These are phyloP conservation scores for Hydropsyche tenuis DNA, from an alignment of 1,140 invertebrate genomes.

Conservation along the genomic window DNA sequence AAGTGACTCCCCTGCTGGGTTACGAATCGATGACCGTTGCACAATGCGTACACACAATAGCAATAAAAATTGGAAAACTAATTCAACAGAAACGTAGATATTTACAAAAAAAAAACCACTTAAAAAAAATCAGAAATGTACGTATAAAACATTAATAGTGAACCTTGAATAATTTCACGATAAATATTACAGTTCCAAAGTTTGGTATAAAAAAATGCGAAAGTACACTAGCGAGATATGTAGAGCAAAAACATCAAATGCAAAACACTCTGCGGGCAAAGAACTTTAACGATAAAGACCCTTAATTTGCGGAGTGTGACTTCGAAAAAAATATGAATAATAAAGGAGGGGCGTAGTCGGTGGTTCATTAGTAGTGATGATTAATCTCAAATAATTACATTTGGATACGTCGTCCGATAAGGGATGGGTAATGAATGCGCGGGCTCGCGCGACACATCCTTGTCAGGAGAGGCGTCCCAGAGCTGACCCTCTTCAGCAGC, in stretches of 20 bases:
- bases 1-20: slow-evolving; percentile 44
- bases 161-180: no score
- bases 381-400: slow-evolving; percentile 45
- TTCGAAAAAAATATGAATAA: not conserved
- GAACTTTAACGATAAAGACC: no score
- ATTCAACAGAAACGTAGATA: no score
- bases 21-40: slow-evolving; percentile 45
- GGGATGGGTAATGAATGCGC: slow-evolving; percentile 47
- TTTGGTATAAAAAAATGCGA: no score
- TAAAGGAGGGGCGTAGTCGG: not conserved
- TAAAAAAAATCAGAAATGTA: no score
- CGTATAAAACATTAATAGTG: no score
- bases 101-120: no score
- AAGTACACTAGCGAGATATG: no score
- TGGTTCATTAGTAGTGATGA: slow-evolving; percentile 34
- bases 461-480: slow-evolving; percentile 35
- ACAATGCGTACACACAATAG: not conserved
- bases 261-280: no score
- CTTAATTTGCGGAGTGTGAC: no score
- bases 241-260: no score
- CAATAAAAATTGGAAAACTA: not conserved
- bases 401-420: slow-evolving; percentile 39
- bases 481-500: slow-evolving; percentile 47
- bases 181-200: no score
- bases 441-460: slow-evolving; percentile 45